Percentiles rank a stretch among this genome's conserved stretches.
Conservation (phyloP, 2,888 invertebrate species). For the Agrotis exclamationis region DNA sequence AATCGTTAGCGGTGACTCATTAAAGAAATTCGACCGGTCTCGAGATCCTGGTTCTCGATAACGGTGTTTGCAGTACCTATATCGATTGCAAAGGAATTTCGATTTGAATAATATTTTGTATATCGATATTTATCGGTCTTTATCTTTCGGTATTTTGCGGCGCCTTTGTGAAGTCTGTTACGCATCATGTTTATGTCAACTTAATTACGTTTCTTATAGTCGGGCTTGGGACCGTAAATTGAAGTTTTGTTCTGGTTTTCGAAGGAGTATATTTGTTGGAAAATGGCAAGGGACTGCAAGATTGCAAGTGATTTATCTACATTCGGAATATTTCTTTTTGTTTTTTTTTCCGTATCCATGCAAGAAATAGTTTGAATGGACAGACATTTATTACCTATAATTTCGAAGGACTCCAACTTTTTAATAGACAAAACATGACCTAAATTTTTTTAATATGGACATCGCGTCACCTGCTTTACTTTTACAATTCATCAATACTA, state of each 20-base stretch:
- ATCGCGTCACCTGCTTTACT: conserved; percentile 18
- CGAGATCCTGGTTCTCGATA: conserved; percentile 69
- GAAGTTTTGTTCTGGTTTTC: background rate
- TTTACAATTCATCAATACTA: background rate
- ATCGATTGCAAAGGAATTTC: conserved; percentile 63
- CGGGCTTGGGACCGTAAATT: background rate
- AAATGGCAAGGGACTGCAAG: conserved; percentile 1
- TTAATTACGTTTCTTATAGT: conserved; percentile 30
- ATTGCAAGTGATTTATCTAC: background rate
- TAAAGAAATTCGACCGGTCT: conserved; percentile 82
- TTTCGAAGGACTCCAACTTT: background rate
- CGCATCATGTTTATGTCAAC: conserved; percentile 41
- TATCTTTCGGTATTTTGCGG: conserved; percentile 54
- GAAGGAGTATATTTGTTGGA: background rate
- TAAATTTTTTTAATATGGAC: conserved; percentile 9
- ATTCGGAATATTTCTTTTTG: background rate
- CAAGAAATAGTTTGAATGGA: background rate
- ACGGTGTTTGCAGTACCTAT: conserved; percentile 51
- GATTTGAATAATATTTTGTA: conserved; percentile 62
- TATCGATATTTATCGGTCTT: conserved; percentile 42
- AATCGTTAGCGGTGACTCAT: conserved; percentile 89
- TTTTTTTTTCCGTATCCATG: background rate
- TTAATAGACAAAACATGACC: conserved; percentile 12
- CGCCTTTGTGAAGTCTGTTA: conserved; percentile 55
- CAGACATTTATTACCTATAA: no score